Conservation (phyloP, 1,140 invertebrate species). For the Heliconius congener region DNA sequence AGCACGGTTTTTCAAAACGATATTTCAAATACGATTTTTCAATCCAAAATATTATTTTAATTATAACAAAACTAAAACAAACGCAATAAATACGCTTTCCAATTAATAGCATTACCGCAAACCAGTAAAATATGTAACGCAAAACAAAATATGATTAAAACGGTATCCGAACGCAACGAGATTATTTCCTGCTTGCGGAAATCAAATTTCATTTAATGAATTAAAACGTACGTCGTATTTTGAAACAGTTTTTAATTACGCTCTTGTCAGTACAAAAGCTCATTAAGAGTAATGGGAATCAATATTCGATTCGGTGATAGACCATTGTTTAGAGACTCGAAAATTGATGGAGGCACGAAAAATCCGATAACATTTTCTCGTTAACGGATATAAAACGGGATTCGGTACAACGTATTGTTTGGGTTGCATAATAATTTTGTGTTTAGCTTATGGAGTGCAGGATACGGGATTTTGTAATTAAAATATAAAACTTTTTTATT, state of each 20-base stretch:
- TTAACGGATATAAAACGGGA: slow-evolving; percentile 7
- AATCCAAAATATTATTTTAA: not conserved
- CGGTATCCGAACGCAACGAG: slow-evolving; percentile 26
- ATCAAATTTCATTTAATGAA: slow-evolving; percentile 40
- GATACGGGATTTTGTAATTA: not conserved
- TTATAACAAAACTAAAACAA: not conserved
- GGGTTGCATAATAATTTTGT: slow-evolving; percentile 4
- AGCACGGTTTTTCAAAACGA: not conserved
- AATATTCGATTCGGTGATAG: slow-evolving; percentile 38
- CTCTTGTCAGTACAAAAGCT: slow-evolving; percentile 36
- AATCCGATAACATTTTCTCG: slow-evolving; percentile 20
- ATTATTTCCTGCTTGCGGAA: slow-evolving; percentile 33
- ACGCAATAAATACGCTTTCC: not conserved
- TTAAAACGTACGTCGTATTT: slow-evolving; percentile 35
- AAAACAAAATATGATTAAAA: slow-evolving; percentile 34
- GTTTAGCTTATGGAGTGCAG: not conserved
- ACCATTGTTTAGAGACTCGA: slow-evolving; percentile 37
- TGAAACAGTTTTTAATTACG: slow-evolving; percentile 41
- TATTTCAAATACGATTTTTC: not conserved
- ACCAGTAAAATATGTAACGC: slow-evolving; percentile 13
- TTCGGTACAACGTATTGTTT: slow-evolving; percentile 10
- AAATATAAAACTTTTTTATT: not conserved
- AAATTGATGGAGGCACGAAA: slow-evolving; percentile 22
- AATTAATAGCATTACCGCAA: slow-evolving; percentile 3
- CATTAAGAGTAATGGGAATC: slow-evolving; percentile 34